These are phyloP conservation scores for Callopanchax toddi DNA, from an alignment of 2,113 vertebrate species.

Conservation along the genomic window DNA sequence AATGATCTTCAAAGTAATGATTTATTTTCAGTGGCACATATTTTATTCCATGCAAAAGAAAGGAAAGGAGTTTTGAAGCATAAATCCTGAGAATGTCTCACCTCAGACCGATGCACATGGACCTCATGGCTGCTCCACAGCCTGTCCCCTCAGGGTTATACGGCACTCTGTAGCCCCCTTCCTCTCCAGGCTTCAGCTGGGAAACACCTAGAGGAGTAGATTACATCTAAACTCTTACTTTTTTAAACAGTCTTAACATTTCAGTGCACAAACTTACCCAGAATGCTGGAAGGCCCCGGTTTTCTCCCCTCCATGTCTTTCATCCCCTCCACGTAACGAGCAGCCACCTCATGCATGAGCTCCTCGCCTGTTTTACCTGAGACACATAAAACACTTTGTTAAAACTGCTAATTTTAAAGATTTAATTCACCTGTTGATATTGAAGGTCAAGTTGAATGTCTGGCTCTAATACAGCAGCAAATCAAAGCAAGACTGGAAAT, in stretches of 20 bases:
- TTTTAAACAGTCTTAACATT: not conserved
- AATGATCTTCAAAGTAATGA: too few species aligned
- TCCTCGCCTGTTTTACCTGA: constrained; percentile 79
- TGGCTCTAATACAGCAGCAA: constrained; percentile 38
- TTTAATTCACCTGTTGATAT: constrained; percentile 11
- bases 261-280: constrained; percentile 62
- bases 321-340: constrained; percentile 82
- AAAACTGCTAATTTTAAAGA: constrained; percentile 18
- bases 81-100: constrained; percentile 18
- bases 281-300: constrained; percentile 83
- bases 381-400: not conserved
- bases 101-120: constrained; percentile 88
- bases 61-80: not conserved
- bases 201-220: constrained; percentile 74
- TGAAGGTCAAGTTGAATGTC: constrained; percentile 56
- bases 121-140: constrained; percentile 86
- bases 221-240: not conserved
- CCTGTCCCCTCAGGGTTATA: constrained; percentile 82
- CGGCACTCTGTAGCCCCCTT: constrained; percentile 78
- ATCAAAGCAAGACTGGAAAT: constrained; percentile 51
- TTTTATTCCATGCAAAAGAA: too few species aligned
- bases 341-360: constrained; percentile 82
- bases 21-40: too few species aligned
- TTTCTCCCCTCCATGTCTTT: constrained; percentile 86
- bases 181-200: constrained; percentile 78